These are phyloP conservation scores for Pachymerium ferrugineum DNA, from an alignment of 2,888 invertebrate genomes.

Conservation along the genomic window DNA sequence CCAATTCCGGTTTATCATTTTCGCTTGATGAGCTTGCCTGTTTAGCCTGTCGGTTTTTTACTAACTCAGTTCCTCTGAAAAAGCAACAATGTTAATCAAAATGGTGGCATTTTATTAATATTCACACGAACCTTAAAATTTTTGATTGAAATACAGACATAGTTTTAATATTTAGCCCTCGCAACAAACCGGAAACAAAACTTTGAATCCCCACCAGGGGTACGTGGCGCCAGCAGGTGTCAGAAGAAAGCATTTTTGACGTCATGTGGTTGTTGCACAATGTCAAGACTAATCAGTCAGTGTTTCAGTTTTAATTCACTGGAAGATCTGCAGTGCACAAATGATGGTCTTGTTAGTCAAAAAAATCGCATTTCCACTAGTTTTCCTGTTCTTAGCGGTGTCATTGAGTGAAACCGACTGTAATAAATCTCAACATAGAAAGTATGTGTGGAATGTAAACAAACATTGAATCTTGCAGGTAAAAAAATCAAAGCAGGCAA, in stretches of 20 bases:
- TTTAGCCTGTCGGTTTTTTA: neutral
- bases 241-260: no score
- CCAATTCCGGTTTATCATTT: neutral
- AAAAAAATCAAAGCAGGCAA: conserved; percentile 42
- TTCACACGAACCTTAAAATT: neutral
- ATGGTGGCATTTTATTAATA: neutral
- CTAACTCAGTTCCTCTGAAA: neutral
- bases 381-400: neutral
- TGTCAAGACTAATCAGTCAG: no score
- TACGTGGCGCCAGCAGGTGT: no score
- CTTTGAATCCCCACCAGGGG: no score
- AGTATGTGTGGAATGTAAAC: no score
- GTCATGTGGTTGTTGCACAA: no score
- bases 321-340: no score
- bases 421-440: neutral
- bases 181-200: no score
- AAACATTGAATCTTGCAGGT: no score
- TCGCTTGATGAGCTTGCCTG: neutral
- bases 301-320: no score
- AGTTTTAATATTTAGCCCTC: neutral
- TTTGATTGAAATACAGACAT: neutral
- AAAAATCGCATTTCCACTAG: no score
- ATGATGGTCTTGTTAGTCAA: no score
- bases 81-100: neutral
- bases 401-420: neutral